Evolutionary conservation across 2,797 vertebrate species (phyloP).

Genomic region (Antrozous pallidus): DNA sequence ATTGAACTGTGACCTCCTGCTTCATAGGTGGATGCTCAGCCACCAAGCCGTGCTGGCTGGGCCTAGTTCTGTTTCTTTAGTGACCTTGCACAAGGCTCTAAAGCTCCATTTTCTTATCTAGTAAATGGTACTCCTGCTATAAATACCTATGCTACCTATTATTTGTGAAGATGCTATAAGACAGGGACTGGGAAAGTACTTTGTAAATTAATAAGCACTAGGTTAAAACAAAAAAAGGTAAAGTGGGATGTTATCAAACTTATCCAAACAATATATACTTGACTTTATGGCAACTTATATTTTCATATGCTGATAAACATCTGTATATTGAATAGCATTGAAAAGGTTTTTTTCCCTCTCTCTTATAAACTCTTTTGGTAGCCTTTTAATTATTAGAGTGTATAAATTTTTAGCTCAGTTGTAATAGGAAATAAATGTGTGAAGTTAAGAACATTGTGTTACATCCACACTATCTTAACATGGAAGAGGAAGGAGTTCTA

Average conservation of each 20-base stretch:
- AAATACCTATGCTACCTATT: background rate
- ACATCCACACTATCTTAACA: background rate
- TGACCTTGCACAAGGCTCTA: background rate
- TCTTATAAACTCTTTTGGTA: background rate
- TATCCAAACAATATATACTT: background rate
- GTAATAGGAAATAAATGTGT: slow-evolving; percentile 5
- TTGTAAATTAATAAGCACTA: background rate
- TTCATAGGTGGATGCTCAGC: too few relatives aligned
- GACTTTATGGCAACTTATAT: background rate
- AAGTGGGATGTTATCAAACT: background rate
- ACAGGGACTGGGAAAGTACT: background rate
- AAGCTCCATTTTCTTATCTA: background rate
- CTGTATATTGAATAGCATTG: background rate
- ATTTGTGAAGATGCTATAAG: background rate
- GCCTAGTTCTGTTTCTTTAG: background rate
- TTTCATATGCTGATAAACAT: slow-evolving; percentile 1
- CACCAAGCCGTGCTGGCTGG: too few relatives aligned
- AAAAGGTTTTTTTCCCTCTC: background rate
- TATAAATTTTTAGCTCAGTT: background rate
- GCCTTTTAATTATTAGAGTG: background rate
- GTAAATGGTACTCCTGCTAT: background rate
- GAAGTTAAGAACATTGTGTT: background rate
- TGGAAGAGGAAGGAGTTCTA: background rate
- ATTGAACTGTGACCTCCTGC: too few relatives aligned
- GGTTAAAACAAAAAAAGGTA: background rate